Percentiles rank a stretch among this genome's conserved stretches.
Evolutionary conservation across 2,113 vertebrate genomes (phyloP).

Genomic region (Maccullochella peelii): DNA sequence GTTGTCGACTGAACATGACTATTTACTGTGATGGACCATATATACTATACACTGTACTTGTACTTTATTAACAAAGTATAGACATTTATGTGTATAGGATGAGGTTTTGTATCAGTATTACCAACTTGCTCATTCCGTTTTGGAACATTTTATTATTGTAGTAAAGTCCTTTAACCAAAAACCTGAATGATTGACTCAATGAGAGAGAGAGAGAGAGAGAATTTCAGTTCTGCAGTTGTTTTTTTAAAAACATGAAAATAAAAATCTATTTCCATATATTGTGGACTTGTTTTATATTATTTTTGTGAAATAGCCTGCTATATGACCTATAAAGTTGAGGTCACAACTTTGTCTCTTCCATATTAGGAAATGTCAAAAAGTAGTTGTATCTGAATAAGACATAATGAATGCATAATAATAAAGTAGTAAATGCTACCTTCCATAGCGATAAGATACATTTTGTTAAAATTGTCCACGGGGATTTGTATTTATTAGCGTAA

Average conservation of each 20-base stretch:
- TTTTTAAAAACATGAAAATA: slow-evolving; percentile 20
- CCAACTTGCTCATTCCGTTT: not conserved
- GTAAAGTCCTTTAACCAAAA: not conserved
- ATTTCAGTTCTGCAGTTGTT: not conserved
- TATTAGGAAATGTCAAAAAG: not conserved
- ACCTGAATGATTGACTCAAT: not conserved
- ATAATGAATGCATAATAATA: too few species aligned
- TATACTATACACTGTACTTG: not conserved
- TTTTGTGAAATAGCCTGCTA: not conserved
- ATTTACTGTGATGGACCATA: slow-evolving; percentile 72
- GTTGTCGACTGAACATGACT: slow-evolving; percentile 73
- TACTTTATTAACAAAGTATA: not conserved
- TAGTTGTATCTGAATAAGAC: not conserved
- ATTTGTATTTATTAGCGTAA: not conserved
- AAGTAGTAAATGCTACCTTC: not conserved
- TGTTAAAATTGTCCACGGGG: not conserved
- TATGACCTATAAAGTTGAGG: not conserved
- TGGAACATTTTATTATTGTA: not conserved
- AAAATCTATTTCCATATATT: slow-evolving; percentile 47
- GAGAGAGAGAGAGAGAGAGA: not conserved
- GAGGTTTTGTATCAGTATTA: slow-evolving; percentile 9
- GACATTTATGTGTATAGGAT: not conserved
- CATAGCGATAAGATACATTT: not conserved
- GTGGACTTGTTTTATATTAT: not conserved
- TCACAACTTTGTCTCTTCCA: not conserved